Evolutionary conservation across 2,888 invertebrate species (phyloP).

Genomic region (Elaeidobius kamerunicus): DNA sequence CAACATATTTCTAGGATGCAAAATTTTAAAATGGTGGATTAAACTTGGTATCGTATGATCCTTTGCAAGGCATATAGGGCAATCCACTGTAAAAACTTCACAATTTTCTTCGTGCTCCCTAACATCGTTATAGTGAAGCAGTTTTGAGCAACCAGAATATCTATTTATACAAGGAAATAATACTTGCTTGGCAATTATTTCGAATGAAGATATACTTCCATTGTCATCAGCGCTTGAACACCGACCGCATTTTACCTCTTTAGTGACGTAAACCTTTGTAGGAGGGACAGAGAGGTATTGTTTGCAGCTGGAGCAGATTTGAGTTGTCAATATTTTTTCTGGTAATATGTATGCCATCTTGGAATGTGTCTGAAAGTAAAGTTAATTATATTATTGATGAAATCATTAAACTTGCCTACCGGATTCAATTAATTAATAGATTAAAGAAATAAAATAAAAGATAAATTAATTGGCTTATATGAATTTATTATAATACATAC

Average conservation of each 20-base stretch:
- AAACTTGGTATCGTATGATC: not conserved
- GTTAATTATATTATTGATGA: no score
- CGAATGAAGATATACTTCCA: constrained; percentile 15
- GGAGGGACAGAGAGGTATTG: constrained; percentile 28
- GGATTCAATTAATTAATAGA: no score
- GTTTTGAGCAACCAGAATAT: constrained; percentile 27
- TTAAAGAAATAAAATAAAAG: no score
- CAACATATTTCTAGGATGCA: constrained; percentile 1
- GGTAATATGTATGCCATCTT: constrained; percentile 29
- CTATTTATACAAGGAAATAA: constrained; percentile 29
- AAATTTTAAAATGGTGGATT: constrained; percentile 8
- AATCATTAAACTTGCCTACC: no score
- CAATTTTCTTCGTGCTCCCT: constrained; percentile 28
- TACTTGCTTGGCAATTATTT: constrained; percentile 19
- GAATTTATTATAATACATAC: no score
- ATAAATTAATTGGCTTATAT: no score
- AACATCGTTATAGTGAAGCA: constrained; percentile 23
- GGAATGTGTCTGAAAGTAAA: no score
- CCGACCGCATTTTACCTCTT: constrained; percentile 30
- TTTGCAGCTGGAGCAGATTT: constrained; percentile 23
- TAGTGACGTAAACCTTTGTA: constrained; percentile 24
- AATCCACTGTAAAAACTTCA: constrained; percentile 5
- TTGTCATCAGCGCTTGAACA: constrained; percentile 26
- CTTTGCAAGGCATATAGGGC: constrained; percentile 25
- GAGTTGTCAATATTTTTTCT: constrained; percentile 19